phyloP scores from a whole-genome alignment of 1,140 invertebrate genomes.

The Asobara japonica region DNA sequence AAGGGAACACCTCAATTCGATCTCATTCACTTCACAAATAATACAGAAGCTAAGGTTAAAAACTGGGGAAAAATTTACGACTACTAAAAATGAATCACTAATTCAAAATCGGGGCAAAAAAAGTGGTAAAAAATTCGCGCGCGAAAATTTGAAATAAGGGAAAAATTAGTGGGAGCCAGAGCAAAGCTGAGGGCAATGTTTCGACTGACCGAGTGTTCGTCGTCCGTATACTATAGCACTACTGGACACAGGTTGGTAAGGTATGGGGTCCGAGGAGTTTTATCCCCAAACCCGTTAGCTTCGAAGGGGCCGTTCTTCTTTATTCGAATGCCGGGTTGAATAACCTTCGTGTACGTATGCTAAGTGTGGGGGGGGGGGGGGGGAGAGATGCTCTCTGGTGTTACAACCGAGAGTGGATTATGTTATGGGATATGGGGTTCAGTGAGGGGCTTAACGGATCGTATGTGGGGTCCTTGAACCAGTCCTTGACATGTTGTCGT shows the following conservation, averaged over 20 bases:
- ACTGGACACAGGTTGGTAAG: constrained; percentile 27
- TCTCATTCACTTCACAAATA: neutral
- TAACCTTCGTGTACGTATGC: constrained; percentile 60
- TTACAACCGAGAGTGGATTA: neutral
- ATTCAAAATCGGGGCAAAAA: neutral
- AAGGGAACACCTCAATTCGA: neutral
- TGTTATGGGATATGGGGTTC: too few species aligned
- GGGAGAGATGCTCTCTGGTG: neutral
- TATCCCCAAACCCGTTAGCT: constrained; percentile 43
- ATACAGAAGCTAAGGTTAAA: too few species aligned
- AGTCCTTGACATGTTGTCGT: neutral
- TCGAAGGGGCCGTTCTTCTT: constrained; percentile 28
- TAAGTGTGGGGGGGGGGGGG: constrained; percentile 43
- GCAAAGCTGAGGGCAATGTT: constrained; percentile 50
- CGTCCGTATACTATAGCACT: constrained; percentile 41
- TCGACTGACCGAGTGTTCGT: constrained; percentile 60
- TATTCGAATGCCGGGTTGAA: constrained; percentile 58
- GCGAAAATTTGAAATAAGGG: neutral
- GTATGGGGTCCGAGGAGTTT: constrained; percentile 43
- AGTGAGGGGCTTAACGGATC: neutral
- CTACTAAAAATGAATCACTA: neutral
- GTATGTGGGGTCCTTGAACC: neutral
- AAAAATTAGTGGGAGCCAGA: too few species aligned
- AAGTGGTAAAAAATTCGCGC: constrained; percentile 6
- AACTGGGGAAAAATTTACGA: too few species aligned